Evolutionary conservation across 1,140 invertebrate species (phyloP).

Genomic region (Drosophila ambigua): DNA sequence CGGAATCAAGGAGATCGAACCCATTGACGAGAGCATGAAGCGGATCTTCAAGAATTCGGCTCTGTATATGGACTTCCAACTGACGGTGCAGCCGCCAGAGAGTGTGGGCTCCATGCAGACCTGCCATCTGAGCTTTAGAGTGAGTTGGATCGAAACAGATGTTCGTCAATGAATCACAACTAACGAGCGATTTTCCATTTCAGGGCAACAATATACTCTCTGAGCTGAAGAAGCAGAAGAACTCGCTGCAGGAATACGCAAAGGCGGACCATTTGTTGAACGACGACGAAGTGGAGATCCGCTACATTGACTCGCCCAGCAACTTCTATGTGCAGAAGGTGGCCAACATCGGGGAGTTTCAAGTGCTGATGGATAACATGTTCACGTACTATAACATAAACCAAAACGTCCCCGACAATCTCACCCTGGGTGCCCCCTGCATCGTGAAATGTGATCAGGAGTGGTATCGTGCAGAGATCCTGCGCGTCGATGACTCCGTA

Average conservation of each 20-base stretch:
- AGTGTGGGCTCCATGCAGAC: conserved; percentile 89
- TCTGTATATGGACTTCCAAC: conserved; percentile 85
- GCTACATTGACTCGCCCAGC: conserved; percentile 88
- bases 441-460: conserved; percentile 90
- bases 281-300: conserved; percentile 86
- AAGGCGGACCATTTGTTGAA: conserved; percentile 85
- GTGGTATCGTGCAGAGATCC: conserved; percentile 90
- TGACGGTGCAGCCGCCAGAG: conserved; percentile 88
- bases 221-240: conserved; percentile 84
- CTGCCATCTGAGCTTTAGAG: conserved; percentile 86
- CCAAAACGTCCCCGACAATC: conserved; percentile 84
- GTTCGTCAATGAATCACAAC: background rate
- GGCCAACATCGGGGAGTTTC: conserved; percentile 85
- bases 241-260: conserved; percentile 84
- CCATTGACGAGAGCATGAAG: conserved; percentile 87
- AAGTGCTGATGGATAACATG: conserved; percentile 82
- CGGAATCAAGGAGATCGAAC: conserved; percentile 87
- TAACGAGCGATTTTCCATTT: background rate
- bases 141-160: conserved; percentile 71
- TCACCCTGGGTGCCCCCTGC: conserved; percentile 87
- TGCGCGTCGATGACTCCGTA: conserved; percentile 72
- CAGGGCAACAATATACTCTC: conserved; percentile 84
- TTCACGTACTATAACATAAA: conserved; percentile 73
- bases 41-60: conserved; percentile 88
- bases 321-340: conserved; percentile 90